Evolutionary conservation across 1,140 invertebrate genomes (phyloP), one percentile per base, ranked within the genome.

Genomic region (Drosophila lacertosa): DNA sequence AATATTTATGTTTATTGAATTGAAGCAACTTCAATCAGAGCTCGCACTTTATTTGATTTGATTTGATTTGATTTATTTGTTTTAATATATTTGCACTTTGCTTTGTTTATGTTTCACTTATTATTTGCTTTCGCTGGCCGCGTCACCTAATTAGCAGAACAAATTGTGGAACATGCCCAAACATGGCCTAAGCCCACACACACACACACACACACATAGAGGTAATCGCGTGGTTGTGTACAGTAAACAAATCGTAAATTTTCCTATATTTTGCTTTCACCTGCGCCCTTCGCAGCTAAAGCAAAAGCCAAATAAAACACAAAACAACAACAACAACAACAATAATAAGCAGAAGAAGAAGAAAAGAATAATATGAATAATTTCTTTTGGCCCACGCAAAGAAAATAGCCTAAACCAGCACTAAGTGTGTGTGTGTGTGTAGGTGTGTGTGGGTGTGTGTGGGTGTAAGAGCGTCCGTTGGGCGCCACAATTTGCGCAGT

Each of bases 401-500:
- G 54, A 45, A 58, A 58, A 48, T 24, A 13, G 44, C 51, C 35
- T 32, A 51, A 35, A 4, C 13, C n/a, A 20, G 20, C 32, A 13
- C 35, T 24, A 55, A 10, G 11, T 50, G 15, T 29, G 13, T 53
- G 15, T 11, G 33, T 24, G 26, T 48, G 33, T 79, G 42, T 60
- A 45, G 29, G 50, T 40, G 35, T 50, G 44, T 51, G 20, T 59
- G 47, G 45, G 20, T 32, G 16, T 53, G 65, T 50, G 51, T 50
- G 60, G 51, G 44, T 57, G 78, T 58, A 77, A 59, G 53, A 51
- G 74, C 74, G 74, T 51, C 72, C 45, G 58, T 35, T 37, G 73
- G 77, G 74, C 73, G 78, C 74, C 78, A 69, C 63, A 74, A 77
- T 82, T 81, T 77, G 78, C 78, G 74, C 78, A 81, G 78, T 77